phyloP scores from a whole-genome alignment of 2,113 vertebrate genomes.

The Psittacus erithacus region DNA sequence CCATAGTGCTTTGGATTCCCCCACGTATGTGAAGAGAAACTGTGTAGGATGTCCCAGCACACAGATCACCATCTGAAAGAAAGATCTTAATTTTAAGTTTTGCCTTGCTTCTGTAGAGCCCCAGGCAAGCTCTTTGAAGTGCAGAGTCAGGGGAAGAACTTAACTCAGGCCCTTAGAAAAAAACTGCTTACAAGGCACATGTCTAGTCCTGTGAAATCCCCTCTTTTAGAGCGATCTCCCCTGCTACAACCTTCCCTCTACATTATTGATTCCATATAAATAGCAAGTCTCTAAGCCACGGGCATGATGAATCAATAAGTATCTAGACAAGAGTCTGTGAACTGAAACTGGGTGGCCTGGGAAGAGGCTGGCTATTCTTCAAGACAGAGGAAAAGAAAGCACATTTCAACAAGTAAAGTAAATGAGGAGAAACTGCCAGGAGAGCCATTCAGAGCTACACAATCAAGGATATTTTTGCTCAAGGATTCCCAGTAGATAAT shows the following conservation, averaged over 20 bases:
- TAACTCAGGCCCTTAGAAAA: slow-evolving; percentile 33
- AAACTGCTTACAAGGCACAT: slow-evolving; percentile 43
- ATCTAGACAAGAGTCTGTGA: slow-evolving; percentile 37
- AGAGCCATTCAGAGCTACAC: neutral
- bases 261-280: slow-evolving; percentile 56
- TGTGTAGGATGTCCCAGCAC: neutral
- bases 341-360: slow-evolving; percentile 12
- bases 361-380: slow-evolving; percentile 2
- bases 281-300: slow-evolving; percentile 31
- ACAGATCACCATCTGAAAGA: neutral
- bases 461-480: slow-evolving; percentile 2
- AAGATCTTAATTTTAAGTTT: slow-evolving; percentile 49
- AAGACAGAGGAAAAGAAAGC: neutral
- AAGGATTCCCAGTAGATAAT: neutral
- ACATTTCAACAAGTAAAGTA: neutral
- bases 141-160: slow-evolving; percentile 18
- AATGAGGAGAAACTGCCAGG: neutral
- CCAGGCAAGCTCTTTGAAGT: slow-evolving; percentile 59
- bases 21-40: neutral
- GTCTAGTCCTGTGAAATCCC: slow-evolving; percentile 30
- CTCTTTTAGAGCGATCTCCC: slow-evolving; percentile 24
- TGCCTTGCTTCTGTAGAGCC: slow-evolving; percentile 33
- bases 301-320: slow-evolving; percentile 60
- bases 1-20: neutral
- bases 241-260: slow-evolving; percentile 5